phyloP scores from a whole-genome alignment of 2,797 vertebrate species.

The Alosa sapidissima region DNA sequence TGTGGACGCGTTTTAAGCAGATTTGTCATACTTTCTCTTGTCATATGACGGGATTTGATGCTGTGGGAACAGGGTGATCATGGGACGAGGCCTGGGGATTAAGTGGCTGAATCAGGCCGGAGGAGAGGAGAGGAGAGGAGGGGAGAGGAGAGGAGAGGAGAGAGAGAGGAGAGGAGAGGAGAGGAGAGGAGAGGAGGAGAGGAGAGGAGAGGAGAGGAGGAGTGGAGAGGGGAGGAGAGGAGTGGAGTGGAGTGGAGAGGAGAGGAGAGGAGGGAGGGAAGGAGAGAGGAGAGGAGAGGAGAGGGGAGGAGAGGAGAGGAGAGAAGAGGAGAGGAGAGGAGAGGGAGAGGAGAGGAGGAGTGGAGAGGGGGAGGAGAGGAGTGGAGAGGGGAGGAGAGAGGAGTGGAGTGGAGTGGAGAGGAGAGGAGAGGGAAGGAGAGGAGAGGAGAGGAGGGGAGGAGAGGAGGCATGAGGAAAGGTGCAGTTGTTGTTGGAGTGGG shows the following conservation, averaged over 20 bases:
- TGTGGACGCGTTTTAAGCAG: constrained; percentile 57
- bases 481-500: not conserved
- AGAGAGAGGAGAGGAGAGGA: not conserved
- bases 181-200: not conserved
- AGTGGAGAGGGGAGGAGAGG: constrained; percentile 22
- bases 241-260: too few species aligned
- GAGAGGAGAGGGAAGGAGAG: not conserved
- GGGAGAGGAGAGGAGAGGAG: not conserved
- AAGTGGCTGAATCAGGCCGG: constrained; percentile 25
- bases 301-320: constrained; percentile 3
- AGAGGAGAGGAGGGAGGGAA: not conserved
- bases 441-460: not conserved
- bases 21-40: constrained; percentile 67
- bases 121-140: not conserved
- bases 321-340: not conserved
- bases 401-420: too few species aligned
- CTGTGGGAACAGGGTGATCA: constrained; percentile 56
- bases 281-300: too few species aligned
- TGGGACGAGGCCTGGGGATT: constrained; percentile 63
- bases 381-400: not conserved
- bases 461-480: not conserved
- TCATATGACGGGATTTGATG: constrained; percentile 62
- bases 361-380: not conserved
- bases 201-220: not conserved
- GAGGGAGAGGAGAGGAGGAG: not conserved